phyloP scores from a whole-genome alignment of 2,113 vertebrate species.

The Myxocyprinus asiaticus region DNA sequence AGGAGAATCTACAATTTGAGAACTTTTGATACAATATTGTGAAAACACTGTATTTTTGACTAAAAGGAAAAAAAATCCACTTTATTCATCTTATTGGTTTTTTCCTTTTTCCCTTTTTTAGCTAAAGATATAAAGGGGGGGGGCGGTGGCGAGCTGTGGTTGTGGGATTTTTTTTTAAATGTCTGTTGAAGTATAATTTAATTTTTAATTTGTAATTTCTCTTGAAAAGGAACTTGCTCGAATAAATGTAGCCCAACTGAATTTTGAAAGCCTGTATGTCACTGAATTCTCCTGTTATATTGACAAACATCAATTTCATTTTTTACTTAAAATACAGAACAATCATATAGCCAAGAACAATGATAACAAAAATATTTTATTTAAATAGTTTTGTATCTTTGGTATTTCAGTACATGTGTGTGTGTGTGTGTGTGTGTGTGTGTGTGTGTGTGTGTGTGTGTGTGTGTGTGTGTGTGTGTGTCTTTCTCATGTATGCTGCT shows the following conservation, averaged over 20 bases:
- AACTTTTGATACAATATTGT: constrained; percentile 98
- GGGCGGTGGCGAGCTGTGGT: too few species aligned
- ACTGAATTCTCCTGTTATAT: not conserved
- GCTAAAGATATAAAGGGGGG: constrained; percentile 85
- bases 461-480: too few species aligned
- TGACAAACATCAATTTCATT: not conserved
- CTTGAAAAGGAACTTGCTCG: constrained; percentile 97
- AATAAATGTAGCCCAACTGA: constrained; percentile 99
- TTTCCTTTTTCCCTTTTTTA: constrained; percentile 70
- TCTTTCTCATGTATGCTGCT: not conserved
- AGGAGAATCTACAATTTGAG: constrained; percentile 96
- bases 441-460: too few species aligned
- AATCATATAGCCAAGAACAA: not conserved
- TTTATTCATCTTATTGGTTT: constrained; percentile 93
- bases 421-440: too few species aligned
- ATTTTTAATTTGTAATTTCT: constrained; percentile 98
- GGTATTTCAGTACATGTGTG: too few species aligned
- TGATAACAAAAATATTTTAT: not conserved
- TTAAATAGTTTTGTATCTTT: too few species aligned
- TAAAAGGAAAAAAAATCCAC: constrained; percentile 87
- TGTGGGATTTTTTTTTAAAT: constrained; percentile 94
- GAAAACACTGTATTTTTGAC: constrained; percentile 99
- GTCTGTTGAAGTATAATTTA: constrained; percentile 98
- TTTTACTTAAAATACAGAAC: not conserved
- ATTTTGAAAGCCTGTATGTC: constrained; percentile 66